phyloP scores from a whole-genome alignment of 2,113 vertebrate genomes.

The Pelmatolapia mariae region DNA sequence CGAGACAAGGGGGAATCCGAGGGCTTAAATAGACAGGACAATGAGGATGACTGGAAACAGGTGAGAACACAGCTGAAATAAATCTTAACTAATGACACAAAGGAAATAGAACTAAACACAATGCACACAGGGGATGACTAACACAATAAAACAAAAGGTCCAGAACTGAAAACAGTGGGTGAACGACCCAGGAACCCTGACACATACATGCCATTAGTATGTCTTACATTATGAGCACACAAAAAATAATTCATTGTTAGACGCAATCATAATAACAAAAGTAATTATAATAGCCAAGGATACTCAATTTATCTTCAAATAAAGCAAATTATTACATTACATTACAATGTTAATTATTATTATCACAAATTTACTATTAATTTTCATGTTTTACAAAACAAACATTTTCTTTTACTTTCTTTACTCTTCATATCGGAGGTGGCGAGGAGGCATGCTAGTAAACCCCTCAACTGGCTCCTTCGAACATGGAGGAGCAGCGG shows the following conservation, averaged over 20 bases:
- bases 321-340: background rate
- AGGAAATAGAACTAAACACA: background rate
- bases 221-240: background rate
- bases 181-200: background rate
- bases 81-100: background rate
- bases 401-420: too few species aligned
- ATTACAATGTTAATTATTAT: background rate
- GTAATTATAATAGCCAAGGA: background rate
- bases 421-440: too few species aligned
- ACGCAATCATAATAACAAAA: background rate
- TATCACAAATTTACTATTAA: background rate
- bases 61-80: background rate
- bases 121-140: fast-evolving
- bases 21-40: background rate
- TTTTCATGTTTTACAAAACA: too few species aligned
- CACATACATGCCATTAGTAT: background rate
- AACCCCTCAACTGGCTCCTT: too few species aligned
- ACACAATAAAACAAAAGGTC: background rate
- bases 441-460: too few species aligned
- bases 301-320: background rate
- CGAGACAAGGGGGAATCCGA: fast-evolving
- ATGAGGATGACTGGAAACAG: background rate
- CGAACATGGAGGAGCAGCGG: too few species aligned
- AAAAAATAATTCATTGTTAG: background rate
- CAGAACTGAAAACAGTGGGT: background rate